Base-by-base conservation (phyloP, 2,797 vertebrate genomes). In the Dromococcyx pavoninus region DNA sequence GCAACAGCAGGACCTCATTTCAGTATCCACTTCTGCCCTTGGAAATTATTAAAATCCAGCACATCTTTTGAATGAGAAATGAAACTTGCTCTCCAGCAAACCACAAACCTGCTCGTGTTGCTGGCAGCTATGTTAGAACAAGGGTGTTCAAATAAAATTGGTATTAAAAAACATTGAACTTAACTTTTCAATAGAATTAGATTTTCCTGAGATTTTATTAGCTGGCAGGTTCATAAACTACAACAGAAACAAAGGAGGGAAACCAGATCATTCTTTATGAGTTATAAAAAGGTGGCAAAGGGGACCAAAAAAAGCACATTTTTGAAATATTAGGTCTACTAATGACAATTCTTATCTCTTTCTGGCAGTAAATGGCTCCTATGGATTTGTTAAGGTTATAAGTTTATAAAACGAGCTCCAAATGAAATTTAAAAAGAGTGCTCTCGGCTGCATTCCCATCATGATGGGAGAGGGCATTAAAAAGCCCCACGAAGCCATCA, bases 201-300 rank as follows among this genome's bases (percentile, higher is more conserved):
- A 61, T 94, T 96, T 92, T 62, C 79, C 72, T 87, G 61, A 72
- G 73, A 80, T 92, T 86, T 96, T 94, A 95, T 96, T 94, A 94
- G 54, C 78, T 66, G 65, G 77, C 69, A 91, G 91, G 89, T 94
- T 95, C 91, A 88, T 95, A 96, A 94, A 90, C 86, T 88, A 64
- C 76, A 91, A 67, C 27, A 62, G 83, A 92, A 91, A 89, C 74
- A 88, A 73, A 78, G 69, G 25, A 88, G 46, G 37, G 61, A 90
- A 94, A 88, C 50, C 57, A 74, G 84, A 88, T 91, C 44, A 60
- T 72, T 54, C 93, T 83, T 93, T 89, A 71, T 48, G 70, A 77
- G 51, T 79, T 75, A 79, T 74, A 72, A 89, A 94, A 86, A 91
- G 23, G 66, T 43, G 86, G 44, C 65, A 91, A 43, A 86, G 32